Conservation (phyloP, 1,140 invertebrate species). For the Ips nitidus region DNA sequence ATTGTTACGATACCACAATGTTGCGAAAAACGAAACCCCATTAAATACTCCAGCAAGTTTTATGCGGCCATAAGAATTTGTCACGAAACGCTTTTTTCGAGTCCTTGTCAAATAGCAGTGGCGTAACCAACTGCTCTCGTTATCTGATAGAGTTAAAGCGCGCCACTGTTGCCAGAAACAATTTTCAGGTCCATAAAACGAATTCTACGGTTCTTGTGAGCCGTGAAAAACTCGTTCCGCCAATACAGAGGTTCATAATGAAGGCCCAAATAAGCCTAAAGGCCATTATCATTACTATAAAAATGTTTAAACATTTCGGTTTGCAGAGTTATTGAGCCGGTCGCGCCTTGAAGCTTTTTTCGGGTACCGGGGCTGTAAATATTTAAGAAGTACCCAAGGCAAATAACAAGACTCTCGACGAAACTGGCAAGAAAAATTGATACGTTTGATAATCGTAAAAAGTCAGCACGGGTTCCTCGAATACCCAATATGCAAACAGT, state of each 20-base stretch:
- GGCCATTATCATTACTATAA: conserved; percentile 18
- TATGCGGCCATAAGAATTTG: conserved; percentile 17
- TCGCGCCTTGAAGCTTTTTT: conserved; percentile 6
- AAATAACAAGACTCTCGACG: too few relatives aligned
- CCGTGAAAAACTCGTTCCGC: conserved; percentile 9
- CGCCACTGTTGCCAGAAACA: neutral
- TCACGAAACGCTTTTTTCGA: conserved; percentile 14
- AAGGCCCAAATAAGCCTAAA: conserved; percentile 13
- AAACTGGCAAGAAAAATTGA: conserved; percentile 2
- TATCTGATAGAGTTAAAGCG: too few relatives aligned
- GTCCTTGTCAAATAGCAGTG: neutral
- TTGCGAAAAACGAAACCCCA: conserved; percentile 5
- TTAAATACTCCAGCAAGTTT: conserved; percentile 12
- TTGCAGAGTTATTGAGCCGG: neutral
- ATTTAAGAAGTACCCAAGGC: neutral
- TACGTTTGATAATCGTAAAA: conserved; percentile 7
- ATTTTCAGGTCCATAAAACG: neutral
- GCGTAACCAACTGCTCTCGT: neutral
- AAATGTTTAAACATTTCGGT: conserved; percentile 9
- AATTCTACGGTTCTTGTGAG: neutral
- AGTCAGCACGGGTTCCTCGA: conserved; percentile 6
- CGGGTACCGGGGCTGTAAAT: neutral
- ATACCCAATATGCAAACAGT: conserved; percentile 8
- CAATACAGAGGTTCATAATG: conserved; percentile 9
- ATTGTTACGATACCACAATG: conserved; percentile 7